Percentiles rank a stretch among this genome's conserved stretches.
Evolutionary conservation across 37 sponge, comb jelly and placozoan species (phyloP).

Genomic region (Amphimedon queenslandica): DNA sequence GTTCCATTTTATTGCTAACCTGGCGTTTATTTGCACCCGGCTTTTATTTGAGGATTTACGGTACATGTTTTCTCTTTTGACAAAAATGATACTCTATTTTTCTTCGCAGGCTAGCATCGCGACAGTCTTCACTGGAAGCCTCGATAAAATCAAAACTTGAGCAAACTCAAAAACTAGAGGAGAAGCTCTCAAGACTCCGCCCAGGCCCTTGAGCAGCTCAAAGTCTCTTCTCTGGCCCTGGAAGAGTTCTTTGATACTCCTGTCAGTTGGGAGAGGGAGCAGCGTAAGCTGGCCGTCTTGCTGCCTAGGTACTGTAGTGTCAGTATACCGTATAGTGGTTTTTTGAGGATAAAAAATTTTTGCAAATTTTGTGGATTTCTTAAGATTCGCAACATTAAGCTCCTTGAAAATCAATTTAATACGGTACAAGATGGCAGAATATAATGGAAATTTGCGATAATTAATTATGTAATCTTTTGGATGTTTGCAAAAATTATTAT

Average conservation of each 20-base stretch:
- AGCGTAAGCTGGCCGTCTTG: conserved; percentile 36
- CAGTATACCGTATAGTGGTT: too few species aligned
- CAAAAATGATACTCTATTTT: too few species aligned
- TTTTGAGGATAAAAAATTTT: too few species aligned
- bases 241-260: conserved; percentile 59
- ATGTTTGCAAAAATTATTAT: too few species aligned
- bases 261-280: conserved; percentile 51
- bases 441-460: background rate
- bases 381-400: too few species aligned
- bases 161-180: conserved; percentile 29
- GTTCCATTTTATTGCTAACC: too few species aligned
- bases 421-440: too few species aligned
- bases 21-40: too few species aligned
- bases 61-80: too few species aligned
- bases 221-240: conserved; percentile 62
- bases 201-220: conserved; percentile 52
- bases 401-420: too few species aligned
- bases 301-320: conserved; percentile 50
- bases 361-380: too few species aligned
- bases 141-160: conserved; percentile 15
- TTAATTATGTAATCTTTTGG: background rate
- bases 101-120: conserved; percentile 45
- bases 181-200: conserved; percentile 33
- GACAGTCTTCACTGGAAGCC: conserved; percentile 25
- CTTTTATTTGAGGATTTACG: too few species aligned